Conservation (phyloP, 2,797 vertebrate genomes). For the Oryzias sinensis region DNA sequence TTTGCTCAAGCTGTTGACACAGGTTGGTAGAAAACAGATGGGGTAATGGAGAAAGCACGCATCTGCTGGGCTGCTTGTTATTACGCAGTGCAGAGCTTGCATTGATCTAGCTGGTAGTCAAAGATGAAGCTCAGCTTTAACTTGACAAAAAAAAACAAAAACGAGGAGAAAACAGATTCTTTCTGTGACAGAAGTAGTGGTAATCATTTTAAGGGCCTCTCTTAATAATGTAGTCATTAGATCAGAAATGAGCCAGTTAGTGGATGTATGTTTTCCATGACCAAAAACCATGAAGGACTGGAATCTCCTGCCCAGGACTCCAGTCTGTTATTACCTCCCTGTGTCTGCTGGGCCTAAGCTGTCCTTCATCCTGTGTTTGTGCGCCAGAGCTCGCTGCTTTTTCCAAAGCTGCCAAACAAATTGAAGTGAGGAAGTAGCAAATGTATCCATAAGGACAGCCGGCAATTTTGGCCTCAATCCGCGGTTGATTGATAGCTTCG, state of each 20-base stretch:
- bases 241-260: too few species aligned
- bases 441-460: constrained; percentile 59
- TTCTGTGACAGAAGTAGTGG: too few species aligned
- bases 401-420: constrained; percentile 65
- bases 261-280: too few species aligned
- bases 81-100: constrained; percentile 5
- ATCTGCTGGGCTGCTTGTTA: constrained; percentile 9
- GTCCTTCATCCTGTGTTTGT: constrained; percentile 60
- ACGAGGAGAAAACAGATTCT: too few species aligned
- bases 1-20: constrained; percentile 24
- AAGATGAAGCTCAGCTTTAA: not conserved
- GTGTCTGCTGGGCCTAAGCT: constrained; percentile 36
- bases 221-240: too few species aligned
- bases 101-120: constrained; percentile 13
- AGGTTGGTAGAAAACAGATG: constrained; percentile 22
- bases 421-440: constrained; percentile 58
- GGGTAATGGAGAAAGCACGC: constrained; percentile 10
- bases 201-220: too few species aligned
- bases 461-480: constrained; percentile 58
- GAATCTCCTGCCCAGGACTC: constrained; percentile 25
- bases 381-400: constrained; percentile 37
- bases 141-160: not conserved
- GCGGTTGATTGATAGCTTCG: constrained; percentile 69
- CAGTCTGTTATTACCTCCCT: constrained; percentile 2
- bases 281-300: not conserved